These are phyloP conservation scores for Mastomys natalensis DNA, from an alignment of 2,113 vertebrate genomes.

Conservation along the genomic window DNA sequence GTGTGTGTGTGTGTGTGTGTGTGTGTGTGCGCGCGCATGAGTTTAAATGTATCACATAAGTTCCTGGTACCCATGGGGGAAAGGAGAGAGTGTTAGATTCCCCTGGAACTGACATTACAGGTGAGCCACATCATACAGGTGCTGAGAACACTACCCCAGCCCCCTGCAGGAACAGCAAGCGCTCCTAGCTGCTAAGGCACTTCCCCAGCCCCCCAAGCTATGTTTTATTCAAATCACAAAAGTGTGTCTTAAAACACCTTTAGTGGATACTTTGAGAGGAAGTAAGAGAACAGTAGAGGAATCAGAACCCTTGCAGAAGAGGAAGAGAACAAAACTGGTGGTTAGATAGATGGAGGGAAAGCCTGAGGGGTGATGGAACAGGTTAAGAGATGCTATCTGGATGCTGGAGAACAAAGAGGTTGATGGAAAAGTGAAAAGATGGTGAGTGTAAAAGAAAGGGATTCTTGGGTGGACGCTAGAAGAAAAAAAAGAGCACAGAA, in stretches of 20 bases:
- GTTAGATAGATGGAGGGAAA: background rate
- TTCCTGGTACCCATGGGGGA: background rate
- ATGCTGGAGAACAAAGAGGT: background rate
- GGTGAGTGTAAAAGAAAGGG: background rate
- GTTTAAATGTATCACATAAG: background rate
- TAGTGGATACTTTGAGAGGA: background rate
- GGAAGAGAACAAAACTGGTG: background rate
- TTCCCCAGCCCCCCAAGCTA: background rate
- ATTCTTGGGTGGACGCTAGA: background rate
- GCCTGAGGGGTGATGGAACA: background rate
- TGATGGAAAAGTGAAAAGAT: background rate
- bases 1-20: background rate
- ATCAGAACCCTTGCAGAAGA: background rate
- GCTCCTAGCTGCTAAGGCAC: background rate
- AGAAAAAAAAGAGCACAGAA: background rate
- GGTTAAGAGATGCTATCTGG: background rate
- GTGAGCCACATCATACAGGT: background rate
- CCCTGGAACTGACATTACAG: background rate
- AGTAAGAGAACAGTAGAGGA: background rate
- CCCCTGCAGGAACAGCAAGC: background rate
- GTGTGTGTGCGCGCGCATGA: background rate
- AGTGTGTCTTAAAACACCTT: conserved; percentile 26
- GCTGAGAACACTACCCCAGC: background rate
- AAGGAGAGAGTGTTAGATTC: background rate
- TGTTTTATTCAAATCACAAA: conserved; percentile 2